These are phyloP conservation scores for Agrilus biguttatus DNA, from an alignment of 2,888 invertebrate species.

Conservation along the genomic window DNA sequence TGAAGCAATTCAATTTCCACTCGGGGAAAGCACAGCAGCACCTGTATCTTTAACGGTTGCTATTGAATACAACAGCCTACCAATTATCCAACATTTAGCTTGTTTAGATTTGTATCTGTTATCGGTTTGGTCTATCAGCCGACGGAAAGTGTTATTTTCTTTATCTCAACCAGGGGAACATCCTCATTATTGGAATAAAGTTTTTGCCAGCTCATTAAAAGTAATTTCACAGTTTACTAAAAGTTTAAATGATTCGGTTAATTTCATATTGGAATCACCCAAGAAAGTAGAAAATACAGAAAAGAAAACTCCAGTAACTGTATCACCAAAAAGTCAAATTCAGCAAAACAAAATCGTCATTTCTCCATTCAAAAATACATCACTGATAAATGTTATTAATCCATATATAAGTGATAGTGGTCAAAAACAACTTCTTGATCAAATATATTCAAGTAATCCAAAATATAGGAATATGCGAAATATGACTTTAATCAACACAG, in stretches of 20 bases:
- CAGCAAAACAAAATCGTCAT: not conserved
- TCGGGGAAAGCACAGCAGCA: slow-evolving; percentile 33
- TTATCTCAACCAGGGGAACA: slow-evolving; percentile 75
- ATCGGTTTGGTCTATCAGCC: slow-evolving; percentile 42
- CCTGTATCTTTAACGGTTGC: slow-evolving; percentile 45
- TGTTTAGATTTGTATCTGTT: slow-evolving; percentile 58
- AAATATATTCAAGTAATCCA: slow-evolving; percentile 1
- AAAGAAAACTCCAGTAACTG: slow-evolving; percentile 1
- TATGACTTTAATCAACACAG: slow-evolving; percentile 16
- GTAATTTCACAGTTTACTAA: slow-evolving; percentile 50
- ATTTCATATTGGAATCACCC: slow-evolving; percentile 9
- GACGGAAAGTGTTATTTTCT: slow-evolving; percentile 53
- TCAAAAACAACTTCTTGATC: not conserved
- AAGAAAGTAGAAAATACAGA: slow-evolving; percentile 4
- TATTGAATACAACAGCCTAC: slow-evolving; percentile 42
- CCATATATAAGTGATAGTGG: no score
- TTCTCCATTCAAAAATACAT: no score
- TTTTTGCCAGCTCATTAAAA: slow-evolving; percentile 47
- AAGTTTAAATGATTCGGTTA: slow-evolving; percentile 36
- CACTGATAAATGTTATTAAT: no score
- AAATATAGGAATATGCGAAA: slow-evolving; percentile 21
- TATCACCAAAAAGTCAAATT: not conserved
- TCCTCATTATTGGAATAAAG: slow-evolving; percentile 72
- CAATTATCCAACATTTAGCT: slow-evolving; percentile 61
- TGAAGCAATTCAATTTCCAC: slow-evolving; percentile 51